Conservation (phyloP, 2,888 invertebrate species). For the Serripes groenlandicus region DNA sequence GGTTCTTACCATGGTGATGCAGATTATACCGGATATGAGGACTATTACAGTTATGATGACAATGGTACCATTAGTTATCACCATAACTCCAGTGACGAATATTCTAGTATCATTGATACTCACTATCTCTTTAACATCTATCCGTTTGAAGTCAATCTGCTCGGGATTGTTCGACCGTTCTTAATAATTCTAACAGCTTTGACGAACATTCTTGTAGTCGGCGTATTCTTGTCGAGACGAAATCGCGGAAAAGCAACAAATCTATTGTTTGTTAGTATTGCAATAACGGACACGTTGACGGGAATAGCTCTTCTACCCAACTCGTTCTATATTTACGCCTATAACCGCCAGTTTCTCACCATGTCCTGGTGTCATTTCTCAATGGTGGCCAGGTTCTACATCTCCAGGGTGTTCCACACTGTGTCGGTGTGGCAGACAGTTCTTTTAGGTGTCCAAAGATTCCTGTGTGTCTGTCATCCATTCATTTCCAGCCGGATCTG, state of each 20-base stretch:
- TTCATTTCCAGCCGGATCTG: constrained; percentile 65
- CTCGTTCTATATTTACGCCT: constrained; percentile 46
- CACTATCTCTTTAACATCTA: constrained; percentile 26
- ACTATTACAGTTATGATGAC: neutral
- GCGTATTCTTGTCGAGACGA: constrained; percentile 34
- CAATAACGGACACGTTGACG: constrained; percentile 54
- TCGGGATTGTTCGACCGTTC: constrained; percentile 44
- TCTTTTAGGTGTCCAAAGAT: constrained; percentile 64
- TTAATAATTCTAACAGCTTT: constrained; percentile 45
- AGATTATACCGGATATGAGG: no score
- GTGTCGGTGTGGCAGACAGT: constrained; percentile 73
- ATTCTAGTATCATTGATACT: neutral
- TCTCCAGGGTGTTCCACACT: constrained; percentile 66
- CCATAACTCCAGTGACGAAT: neutral
- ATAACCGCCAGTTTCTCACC: neutral
- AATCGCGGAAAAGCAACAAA: constrained; percentile 42
- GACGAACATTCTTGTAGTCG: constrained; percentile 44
- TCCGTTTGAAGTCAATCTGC: constrained; percentile 38
- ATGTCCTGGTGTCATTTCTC: constrained; percentile 33
- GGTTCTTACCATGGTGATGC: neutral
- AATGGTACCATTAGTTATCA: neutral
- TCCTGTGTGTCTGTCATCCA: constrained; percentile 72
- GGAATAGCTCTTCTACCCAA: constrained; percentile 50
- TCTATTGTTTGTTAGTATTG: constrained; percentile 57
- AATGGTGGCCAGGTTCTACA: constrained; percentile 50